These are phyloP conservation scores for Carcinoscorpius rotundicauda DNA, from an alignment of 1,140 invertebrate genomes.

Conservation along the genomic window DNA sequence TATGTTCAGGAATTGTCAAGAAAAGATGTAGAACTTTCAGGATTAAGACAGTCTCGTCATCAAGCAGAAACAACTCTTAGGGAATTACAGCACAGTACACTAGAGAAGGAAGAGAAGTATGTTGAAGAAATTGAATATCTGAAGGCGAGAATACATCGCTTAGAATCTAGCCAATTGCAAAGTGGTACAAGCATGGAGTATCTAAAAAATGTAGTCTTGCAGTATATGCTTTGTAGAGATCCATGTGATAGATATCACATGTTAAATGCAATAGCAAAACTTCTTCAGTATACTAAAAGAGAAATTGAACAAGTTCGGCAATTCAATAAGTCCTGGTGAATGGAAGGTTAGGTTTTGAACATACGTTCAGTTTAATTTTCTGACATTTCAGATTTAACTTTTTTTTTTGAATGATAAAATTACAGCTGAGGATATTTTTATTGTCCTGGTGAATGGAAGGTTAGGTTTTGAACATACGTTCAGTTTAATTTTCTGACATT, in stretches of 20 bases:
- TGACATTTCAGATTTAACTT: too few species aligned
- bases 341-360: too few species aligned
- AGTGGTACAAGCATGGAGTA: conserved; percentile 81
- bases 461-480: too few species aligned
- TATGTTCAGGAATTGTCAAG: conserved; percentile 70
- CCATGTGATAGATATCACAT: conserved; percentile 57
- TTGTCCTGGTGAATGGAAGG: too few species aligned
- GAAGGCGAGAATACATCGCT: conserved; percentile 42
- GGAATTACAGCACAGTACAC: conserved; percentile 46
- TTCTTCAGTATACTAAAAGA: conserved; percentile 58
- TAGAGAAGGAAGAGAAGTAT: conserved; percentile 43
- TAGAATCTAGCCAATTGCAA: conserved; percentile 58
- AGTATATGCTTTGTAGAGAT: conserved; percentile 60
- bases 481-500: too few species aligned
- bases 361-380: too few species aligned
- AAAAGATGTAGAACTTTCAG: conserved; percentile 62
- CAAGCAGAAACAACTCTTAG: conserved; percentile 51
- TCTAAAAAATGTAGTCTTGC: conserved; percentile 76
- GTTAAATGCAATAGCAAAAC: conserved; percentile 75
- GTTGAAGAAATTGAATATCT: conserved; percentile 43
- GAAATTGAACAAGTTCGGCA: conserved; percentile 41
- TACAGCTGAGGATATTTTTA: too few species aligned
- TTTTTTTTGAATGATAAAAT: too few species aligned
- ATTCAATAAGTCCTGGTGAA: too few species aligned
- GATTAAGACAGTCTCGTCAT: conserved; percentile 55